These are phyloP conservation scores for Etheostoma cragini DNA, from an alignment of 2,113 vertebrate species.

Conservation along the genomic window DNA sequence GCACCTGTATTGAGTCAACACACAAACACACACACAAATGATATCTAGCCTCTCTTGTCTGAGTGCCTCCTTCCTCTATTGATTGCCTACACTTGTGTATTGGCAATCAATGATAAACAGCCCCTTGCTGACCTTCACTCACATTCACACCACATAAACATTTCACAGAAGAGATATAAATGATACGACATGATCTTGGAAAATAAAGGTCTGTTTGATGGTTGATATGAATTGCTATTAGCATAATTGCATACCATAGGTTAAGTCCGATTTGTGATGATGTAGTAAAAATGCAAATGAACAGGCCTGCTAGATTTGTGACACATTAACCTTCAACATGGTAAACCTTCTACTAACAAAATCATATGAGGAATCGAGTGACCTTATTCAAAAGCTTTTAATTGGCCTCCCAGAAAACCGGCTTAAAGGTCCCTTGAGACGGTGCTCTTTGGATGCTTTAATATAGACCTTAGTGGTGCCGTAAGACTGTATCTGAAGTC, in stretches of 20 bases:
- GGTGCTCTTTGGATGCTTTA: no score
- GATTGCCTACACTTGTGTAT: slow-evolving; percentile 28
- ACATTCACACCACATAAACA: background rate
- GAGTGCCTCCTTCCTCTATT: slow-evolving; percentile 8
- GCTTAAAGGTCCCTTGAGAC: no score
- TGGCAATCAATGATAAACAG: slow-evolving; percentile 21
- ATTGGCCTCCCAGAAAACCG: background rate
- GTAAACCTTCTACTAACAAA: background rate
- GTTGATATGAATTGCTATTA: background rate
- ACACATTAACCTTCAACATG: slow-evolving; percentile 28
- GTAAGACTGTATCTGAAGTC: no score
- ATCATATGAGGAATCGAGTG: background rate
- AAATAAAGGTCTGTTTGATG: background rate
- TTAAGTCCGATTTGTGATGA: slow-evolving; percentile 17
- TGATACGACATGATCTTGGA: background rate
- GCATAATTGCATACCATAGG: background rate
- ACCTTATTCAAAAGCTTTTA: background rate
- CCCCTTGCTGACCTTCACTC: slow-evolving; percentile 10
- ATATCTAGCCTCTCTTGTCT: background rate
- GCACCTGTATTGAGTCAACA: background rate
- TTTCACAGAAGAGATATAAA: background rate
- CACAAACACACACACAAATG: background rate
- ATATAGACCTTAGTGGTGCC: no score
- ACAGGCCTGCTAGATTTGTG: background rate
- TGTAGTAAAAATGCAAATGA: slow-evolving; percentile 49